Conservation (phyloP, 2,797 vertebrate species). For the Mormyrus hasselquistii region DNA sequence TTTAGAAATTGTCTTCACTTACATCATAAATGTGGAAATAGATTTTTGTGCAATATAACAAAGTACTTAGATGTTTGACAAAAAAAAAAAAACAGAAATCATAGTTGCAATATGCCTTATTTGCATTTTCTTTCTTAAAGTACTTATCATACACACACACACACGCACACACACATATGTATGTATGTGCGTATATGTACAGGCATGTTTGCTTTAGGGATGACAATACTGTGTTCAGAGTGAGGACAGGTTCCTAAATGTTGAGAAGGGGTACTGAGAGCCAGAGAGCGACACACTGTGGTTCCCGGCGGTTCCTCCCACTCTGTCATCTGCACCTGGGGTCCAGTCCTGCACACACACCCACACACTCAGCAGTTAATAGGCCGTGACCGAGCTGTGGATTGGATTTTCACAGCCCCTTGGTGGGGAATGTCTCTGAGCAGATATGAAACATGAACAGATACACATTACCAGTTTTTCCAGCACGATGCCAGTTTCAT, state of each 20-base stretch:
- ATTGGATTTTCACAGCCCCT: neutral
- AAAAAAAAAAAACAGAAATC: neutral
- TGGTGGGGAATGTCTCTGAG: neutral
- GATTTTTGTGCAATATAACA: neutral
- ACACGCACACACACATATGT: neutral
- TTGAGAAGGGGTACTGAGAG: conserved; percentile 10
- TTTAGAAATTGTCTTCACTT: neutral
- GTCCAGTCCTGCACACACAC: neutral
- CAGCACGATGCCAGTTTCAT: neutral
- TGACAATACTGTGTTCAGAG: neutral
- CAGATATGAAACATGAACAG: neutral
- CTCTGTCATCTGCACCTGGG: neutral
- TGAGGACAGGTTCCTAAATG: neutral
- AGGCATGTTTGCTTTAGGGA: neutral
- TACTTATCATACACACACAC: neutral
- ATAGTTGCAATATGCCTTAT: neutral
- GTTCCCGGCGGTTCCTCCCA: neutral
- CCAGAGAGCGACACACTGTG: neutral
- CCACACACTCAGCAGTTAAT: conserved; percentile 1
- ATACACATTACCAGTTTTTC: neutral
- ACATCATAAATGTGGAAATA: neutral
- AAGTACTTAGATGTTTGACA: neutral
- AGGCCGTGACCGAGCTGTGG: neutral
- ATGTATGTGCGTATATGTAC: neutral
- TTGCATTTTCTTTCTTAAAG: neutral